phyloP scores from a whole-genome alignment of 2,888 invertebrate genomes.

The Teleogryllus oceanicus region DNA sequence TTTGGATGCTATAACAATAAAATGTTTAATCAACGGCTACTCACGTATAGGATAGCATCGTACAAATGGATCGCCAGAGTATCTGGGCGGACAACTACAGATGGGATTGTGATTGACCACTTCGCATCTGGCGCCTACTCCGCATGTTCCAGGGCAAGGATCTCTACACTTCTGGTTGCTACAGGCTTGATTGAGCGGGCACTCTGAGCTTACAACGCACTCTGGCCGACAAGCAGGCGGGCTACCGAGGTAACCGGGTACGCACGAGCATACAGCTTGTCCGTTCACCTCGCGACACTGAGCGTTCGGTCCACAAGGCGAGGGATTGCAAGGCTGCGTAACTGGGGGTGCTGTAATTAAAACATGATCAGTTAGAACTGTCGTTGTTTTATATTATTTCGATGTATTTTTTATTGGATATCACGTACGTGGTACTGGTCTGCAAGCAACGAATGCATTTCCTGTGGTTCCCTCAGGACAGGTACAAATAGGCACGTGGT shows the following conservation, averaged over 20 bases:
- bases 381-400: background rate
- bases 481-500: conserved; percentile 44
- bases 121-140: conserved; percentile 56
- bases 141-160: conserved; percentile 59
- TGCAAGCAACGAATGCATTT: conserved; percentile 67
- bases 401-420: background rate
- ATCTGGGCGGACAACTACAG: conserved; percentile 59
- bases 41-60: conserved; percentile 44
- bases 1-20: background rate
- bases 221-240: conserved; percentile 51
- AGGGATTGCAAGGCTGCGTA: conserved; percentile 48
- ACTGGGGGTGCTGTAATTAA: conserved; percentile 35
- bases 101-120: conserved; percentile 65
- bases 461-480: conserved; percentile 55
- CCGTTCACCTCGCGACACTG: conserved; percentile 50
- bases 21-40: conserved; percentile 30
- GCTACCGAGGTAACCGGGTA: conserved; percentile 48
- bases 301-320: conserved; percentile 54
- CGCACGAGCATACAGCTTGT: conserved; percentile 51
- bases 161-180: conserved; percentile 63
- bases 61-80: conserved; percentile 59
- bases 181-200: conserved; percentile 57
- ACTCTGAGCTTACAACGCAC: conserved; percentile 50
- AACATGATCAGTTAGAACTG: background rate
- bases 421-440: conserved; percentile 54